Evolutionary conservation across 2,113 vertebrate species (phyloP), one percentile per base, ranked within the genome.

Genomic region (Peromyscus maniculatus): DNA sequence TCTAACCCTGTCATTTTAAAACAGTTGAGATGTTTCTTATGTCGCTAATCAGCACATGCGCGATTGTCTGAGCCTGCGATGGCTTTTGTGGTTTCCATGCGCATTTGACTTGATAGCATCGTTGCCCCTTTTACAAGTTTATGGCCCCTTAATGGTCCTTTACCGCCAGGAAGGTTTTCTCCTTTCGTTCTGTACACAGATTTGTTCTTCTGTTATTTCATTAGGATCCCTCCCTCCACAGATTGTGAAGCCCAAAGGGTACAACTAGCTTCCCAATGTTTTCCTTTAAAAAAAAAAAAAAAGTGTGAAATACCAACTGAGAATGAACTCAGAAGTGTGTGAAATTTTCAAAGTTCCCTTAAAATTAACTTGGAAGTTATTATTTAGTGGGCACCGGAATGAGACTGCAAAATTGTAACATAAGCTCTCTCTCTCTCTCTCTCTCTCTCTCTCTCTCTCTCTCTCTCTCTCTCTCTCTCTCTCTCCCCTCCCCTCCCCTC

Each of bases 381-480:
- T 91, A 92, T 86, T 91, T 72, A 93, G 36, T 31, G 49, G 84
- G n/a, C 64, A 31, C 92, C 43, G 49, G 49, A 84, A 92, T 66
- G n/a, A 78, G 39, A 36, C 43, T 71, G 10, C 26, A 89, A 67
- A 91, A 90, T 93, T 84, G 39, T 62, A 93, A 52, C 21, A 55
- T 19, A 64, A 82, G 46, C 11, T 46, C 22, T 39, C 96, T 87
- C 52, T 86, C 28, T 74, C 3, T 87, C 59, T 39, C 3, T 87
- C 59, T 39, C 57, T 80, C 28, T 64, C 84, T n/a, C n/a, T 66
- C 21, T 49, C 39, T 43, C 21, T 75, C 39, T 43, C 21, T 43
- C 21, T 19, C 26, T 64, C 11, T 36, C 96, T 87, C 31, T 74
- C 22, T 69, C 15, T 39, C 57, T 26, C 33, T 46, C 26, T n/a